phyloP scores from a whole-genome alignment of 92 coral and sea anemone genomes.

The Siderastrea siderea region DNA sequence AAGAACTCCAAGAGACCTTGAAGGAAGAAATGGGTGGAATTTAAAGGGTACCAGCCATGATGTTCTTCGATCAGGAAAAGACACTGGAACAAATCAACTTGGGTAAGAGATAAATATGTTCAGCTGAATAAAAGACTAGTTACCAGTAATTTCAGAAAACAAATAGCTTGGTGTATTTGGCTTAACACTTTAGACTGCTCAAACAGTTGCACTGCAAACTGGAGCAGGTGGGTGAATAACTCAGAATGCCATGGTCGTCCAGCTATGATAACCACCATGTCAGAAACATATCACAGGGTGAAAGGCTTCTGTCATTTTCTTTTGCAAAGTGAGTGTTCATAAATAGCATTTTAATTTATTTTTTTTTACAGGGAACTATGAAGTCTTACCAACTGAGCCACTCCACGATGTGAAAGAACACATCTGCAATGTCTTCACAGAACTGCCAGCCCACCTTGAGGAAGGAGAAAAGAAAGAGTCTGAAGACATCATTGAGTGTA shows the following conservation, averaged over 20 bases:
- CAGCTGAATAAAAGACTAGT: no score
- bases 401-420: slow-evolving; percentile 56
- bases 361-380: slow-evolving; percentile 45
- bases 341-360: neutral
- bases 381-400: slow-evolving; percentile 65
- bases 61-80: slow-evolving; percentile 54
- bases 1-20: slow-evolving; percentile 43
- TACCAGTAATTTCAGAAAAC: no score
- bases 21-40: slow-evolving; percentile 49
- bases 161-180: no score
- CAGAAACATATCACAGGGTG: no score
- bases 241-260: no score
- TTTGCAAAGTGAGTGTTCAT: neutral
- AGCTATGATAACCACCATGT: no score
- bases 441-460: slow-evolving; percentile 64
- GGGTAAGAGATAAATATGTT: neutral
- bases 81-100: slow-evolving; percentile 37
- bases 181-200: no score
- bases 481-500: slow-evolving; percentile 8
- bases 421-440: slow-evolving; percentile 51
- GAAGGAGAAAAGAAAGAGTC: slow-evolving; percentile 31
- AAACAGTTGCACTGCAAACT: no score
- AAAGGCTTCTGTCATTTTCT: no score
- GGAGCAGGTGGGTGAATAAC: no score
- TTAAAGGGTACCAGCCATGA: slow-evolving; percentile 55